phyloP scores from a whole-genome alignment of 2,888 invertebrate genomes.

The Drepana falcataria region DNA sequence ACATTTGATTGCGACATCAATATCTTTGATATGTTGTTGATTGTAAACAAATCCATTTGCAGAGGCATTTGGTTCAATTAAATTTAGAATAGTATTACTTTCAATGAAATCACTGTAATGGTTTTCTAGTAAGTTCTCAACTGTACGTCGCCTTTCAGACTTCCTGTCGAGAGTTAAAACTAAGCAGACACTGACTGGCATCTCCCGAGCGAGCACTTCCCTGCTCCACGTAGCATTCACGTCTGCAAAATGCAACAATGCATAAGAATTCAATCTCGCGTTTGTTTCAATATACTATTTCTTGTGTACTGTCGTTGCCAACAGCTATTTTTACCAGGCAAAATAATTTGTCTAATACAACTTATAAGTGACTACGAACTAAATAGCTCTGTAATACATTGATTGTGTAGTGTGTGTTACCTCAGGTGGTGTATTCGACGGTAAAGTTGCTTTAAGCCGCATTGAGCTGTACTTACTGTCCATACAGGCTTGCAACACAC shows the following conservation, averaged over 20 bases:
- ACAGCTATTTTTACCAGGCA: slow-evolving; percentile 3
- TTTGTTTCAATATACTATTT: slow-evolving; percentile 42
- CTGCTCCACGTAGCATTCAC: slow-evolving; percentile 60
- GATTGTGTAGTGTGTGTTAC: slow-evolving; percentile 32
- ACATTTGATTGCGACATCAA: slow-evolving; percentile 73
- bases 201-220: slow-evolving; percentile 61
- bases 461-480: slow-evolving; percentile 57
- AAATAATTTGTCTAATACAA: neutral
- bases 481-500: slow-evolving; percentile 47
- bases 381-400: slow-evolving; percentile 32
- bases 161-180: slow-evolving; percentile 49
- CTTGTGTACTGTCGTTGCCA: slow-evolving; percentile 13
- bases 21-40: slow-evolving; percentile 43
- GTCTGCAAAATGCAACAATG: slow-evolving; percentile 73
- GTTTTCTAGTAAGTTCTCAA: slow-evolving; percentile 8
- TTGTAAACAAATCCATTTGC: slow-evolving; percentile 14
- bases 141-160: slow-evolving; percentile 17
- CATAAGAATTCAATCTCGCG: slow-evolving; percentile 72
- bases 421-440: slow-evolving; percentile 65
- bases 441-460: slow-evolving; percentile 68
- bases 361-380: slow-evolving; percentile 4
- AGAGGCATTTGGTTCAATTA: too few species aligned
- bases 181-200: slow-evolving; percentile 72
- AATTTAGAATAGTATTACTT: neutral
- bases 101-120: neutral